A percentile compares a stretch with the other conserved stretches of the same genome.
Evolutionary conservation across 2,113 vertebrate genomes (phyloP).

Genomic region (Stegastes partitus): DNA sequence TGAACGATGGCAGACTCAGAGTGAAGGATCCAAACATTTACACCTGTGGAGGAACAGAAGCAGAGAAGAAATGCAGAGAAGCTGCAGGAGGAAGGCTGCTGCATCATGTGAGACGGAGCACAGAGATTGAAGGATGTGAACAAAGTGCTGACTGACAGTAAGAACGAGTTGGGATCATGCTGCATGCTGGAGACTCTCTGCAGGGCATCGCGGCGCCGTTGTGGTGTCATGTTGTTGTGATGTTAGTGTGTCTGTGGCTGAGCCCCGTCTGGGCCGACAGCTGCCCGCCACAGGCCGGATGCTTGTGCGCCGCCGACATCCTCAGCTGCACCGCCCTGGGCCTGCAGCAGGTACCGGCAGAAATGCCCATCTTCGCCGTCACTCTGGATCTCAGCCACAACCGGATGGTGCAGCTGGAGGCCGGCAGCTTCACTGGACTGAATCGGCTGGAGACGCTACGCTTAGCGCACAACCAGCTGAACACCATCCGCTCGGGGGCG

Average conservation of each 20-base stretch:
- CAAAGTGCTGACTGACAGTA: too few relatives aligned
- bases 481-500: slow-evolving; percentile 73
- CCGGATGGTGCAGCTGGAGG: slow-evolving; percentile 81
- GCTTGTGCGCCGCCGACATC: slow-evolving; percentile 92
- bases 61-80: too few relatives aligned
- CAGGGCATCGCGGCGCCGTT: not conserved
- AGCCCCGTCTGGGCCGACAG: slow-evolving; percentile 14
- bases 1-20: not conserved
- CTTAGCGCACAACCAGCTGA: slow-evolving; percentile 89
- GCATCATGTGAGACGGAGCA: not conserved
- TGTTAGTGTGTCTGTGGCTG: slow-evolving; percentile 50
- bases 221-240: slow-evolving; percentile 16
- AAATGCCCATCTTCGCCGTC: slow-evolving; percentile 81
- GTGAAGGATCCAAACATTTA: not conserved
- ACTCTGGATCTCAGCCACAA: slow-evolving; percentile 95
- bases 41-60: too few relatives aligned
- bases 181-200: not conserved
- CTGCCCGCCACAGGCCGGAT: slow-evolving; percentile 76
- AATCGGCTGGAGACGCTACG: slow-evolving; percentile 86
- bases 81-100: too few relatives aligned
- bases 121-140: slow-evolving; percentile 36
- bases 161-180: slow-evolving; percentile 44
- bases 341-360: slow-evolving; percentile 83
- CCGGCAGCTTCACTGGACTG: slow-evolving; percentile 83
- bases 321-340: slow-evolving; percentile 89